Percentiles rank a stretch among this genome's conserved stretches.
Evolutionary conservation across 1,140 invertebrate genomes (phyloP).

Genomic region (Solen grandis): DNA sequence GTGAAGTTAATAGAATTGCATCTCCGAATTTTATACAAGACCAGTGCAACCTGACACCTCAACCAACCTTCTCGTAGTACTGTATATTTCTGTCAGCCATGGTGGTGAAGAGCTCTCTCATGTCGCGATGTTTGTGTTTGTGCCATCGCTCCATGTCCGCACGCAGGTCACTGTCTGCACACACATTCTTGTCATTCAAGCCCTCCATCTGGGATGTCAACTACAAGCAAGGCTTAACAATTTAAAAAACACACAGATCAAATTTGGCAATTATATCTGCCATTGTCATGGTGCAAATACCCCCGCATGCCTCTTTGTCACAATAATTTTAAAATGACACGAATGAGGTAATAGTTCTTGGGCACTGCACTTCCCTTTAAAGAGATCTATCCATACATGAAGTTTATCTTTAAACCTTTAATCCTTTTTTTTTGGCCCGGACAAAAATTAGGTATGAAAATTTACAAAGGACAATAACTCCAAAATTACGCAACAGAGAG

Average conservation of each 20-base stretch:
- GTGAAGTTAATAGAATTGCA: not conserved
- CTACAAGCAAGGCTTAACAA: slow-evolving; percentile 55
- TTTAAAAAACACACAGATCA: too few species aligned
- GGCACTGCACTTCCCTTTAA: too few species aligned
- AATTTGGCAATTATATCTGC: not conserved
- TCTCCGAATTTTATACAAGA: not conserved
- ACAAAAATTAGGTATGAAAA: too few species aligned
- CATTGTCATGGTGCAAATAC: too few species aligned
- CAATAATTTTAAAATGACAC: too few species aligned
- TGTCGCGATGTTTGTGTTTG: slow-evolving; percentile 85
- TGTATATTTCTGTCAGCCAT: slow-evolving; percentile 87
- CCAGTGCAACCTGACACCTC: slow-evolving; percentile 84
- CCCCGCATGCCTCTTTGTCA: too few species aligned
- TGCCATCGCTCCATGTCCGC: slow-evolving; percentile 89
- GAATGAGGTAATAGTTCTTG: too few species aligned
- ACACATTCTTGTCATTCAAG: slow-evolving; percentile 85
- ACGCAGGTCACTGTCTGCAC: slow-evolving; percentile 87
- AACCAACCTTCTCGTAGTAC: slow-evolving; percentile 85
- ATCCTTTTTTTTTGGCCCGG: too few species aligned
- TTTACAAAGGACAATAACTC: too few species aligned
- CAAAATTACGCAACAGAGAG: too few species aligned
- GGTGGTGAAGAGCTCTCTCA: slow-evolving; percentile 85
- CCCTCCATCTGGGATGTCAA: slow-evolving; percentile 75
- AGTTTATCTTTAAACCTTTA: too few species aligned
- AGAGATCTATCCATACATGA: too few species aligned